A percentile compares a stretch with the other conserved stretches of the same genome.
Conservation (phyloP, 2,113 vertebrate species). For the Manacus vitellinus region DNA sequence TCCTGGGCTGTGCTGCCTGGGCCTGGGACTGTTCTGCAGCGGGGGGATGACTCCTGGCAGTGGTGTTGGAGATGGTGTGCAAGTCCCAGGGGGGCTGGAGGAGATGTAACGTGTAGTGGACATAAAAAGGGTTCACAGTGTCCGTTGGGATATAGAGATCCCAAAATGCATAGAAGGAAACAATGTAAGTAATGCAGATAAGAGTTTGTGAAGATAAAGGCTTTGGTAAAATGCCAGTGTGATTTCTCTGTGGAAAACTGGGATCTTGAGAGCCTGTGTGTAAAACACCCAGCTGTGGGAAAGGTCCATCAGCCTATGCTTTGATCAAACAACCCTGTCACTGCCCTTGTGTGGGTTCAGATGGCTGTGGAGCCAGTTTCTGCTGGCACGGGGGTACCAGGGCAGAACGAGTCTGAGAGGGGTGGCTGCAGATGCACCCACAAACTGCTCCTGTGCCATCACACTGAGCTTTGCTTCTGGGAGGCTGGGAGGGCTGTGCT, state of each 20-base stretch:
- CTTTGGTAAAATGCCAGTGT: not conserved
- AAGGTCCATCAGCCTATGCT: not conserved
- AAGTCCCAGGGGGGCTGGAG: rapidly evolving
- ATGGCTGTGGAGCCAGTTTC: not conserved
- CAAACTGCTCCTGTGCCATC: not conserved
- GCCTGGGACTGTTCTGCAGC: not conserved
- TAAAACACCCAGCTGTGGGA: not conserved
- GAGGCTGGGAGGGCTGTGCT: not conserved
- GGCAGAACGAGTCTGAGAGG: rapidly evolving
- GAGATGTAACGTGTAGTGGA: not conserved
- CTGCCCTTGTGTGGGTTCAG: not conserved
- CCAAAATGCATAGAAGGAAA: not conserved
- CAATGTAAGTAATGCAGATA: rapidly evolving
- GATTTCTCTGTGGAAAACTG: not conserved
- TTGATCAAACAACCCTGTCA: rapidly evolving
- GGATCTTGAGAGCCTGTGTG: not conserved
- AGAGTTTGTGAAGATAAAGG: not conserved
- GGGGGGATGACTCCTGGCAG: not conserved
- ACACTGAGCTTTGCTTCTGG: not conserved
- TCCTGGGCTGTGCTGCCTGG: not conserved
- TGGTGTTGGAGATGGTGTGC: not conserved
- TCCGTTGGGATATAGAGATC: not conserved
- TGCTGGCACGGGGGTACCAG: rapidly evolving
- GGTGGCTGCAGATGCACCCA: not conserved
- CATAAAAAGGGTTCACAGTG: not conserved